Conservation (phyloP, 2,797 vertebrate genomes). For the Semaprochilodus insignis region DNA sequence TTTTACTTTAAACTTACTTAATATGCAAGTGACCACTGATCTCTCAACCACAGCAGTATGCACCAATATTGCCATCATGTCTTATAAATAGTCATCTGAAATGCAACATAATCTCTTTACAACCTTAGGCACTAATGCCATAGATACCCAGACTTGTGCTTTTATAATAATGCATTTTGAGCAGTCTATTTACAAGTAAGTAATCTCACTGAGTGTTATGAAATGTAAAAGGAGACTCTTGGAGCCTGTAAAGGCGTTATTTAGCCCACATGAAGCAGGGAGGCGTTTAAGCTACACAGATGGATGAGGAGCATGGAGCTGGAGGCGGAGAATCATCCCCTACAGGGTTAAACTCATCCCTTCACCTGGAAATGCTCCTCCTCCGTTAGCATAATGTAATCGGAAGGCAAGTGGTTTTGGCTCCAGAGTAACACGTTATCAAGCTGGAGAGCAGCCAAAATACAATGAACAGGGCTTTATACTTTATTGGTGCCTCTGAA, state of each 20-base stretch:
- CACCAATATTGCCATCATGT: neutral
- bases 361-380: slow-evolving; percentile 7
- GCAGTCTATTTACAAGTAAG: neutral
- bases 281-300: neutral
- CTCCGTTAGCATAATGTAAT: slow-evolving; percentile 50
- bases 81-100: slow-evolving; percentile 6
- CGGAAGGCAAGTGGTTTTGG: slow-evolving; percentile 34
- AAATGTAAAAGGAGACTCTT: slow-evolving; percentile 11
- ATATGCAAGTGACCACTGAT: neutral
- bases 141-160: neutral
- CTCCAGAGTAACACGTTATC: slow-evolving; percentile 23
- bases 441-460: slow-evolving; percentile 19
- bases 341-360: slow-evolving; percentile 35
- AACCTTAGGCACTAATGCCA: neutral
- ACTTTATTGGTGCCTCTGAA: neutral
- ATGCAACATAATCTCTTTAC: neutral
- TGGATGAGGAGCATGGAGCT: slow-evolving; percentile 18
- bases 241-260: neutral
- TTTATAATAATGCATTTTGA: neutral
- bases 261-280: neutral
- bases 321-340: slow-evolving; percentile 16
- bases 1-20: no score
- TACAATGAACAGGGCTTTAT: slow-evolving; percentile 1
- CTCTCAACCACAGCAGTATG: slow-evolving; percentile 46
- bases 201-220: neutral